Base-by-base conservation (phyloP, 2,113 vertebrate species). In the Octodon degus region DNA sequence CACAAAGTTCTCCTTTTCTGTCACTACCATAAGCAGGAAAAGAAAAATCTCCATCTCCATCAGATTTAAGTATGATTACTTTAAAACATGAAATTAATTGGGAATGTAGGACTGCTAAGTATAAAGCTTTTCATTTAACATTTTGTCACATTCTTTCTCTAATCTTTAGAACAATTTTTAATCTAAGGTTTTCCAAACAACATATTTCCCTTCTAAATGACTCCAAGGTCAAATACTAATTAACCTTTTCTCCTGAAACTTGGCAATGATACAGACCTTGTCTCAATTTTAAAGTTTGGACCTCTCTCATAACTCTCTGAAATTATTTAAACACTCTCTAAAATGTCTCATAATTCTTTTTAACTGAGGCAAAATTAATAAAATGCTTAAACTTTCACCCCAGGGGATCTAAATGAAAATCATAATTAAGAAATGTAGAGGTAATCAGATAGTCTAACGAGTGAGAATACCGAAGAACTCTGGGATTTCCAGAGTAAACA, bases 201-300 rank as follows among this genome's bases (percentile, higher is more conserved):
- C 40, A 70, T 25, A 91, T 58, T 88, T 43, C 67, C 53, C 76
- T 90, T 94, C 85, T 89, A 93, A 97, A 91, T 85, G 34, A 77
- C 88, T 89, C n/a, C 40, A 13, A 50, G 65, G 93, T 94, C 76
- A 95, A 94, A 86, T 17, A 92, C 79, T 90, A 91, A 96, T 91
- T 95, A 96, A 94, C 40, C 43, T 86, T 95, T 96, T 91, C 72
- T 84, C 92, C 96, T 95, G 77, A 96, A 91, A 58, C 89, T 53
- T 90, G 79, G 50, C 91, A 95, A 53, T 84, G 47, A 79, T 76
- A 65, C 93, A 95, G 70, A 88, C 68, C 62, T 80, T 65, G 13
- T 2, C 32, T 88, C 84, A 55, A 67, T 85, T 85, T 92, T 63
- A 89, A 95, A 93, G 40, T 90, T 80, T 94, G 72, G 34, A 82